phyloP scores from a whole-genome alignment of 2,888 invertebrate species.

The Emmelina monodactyla region DNA sequence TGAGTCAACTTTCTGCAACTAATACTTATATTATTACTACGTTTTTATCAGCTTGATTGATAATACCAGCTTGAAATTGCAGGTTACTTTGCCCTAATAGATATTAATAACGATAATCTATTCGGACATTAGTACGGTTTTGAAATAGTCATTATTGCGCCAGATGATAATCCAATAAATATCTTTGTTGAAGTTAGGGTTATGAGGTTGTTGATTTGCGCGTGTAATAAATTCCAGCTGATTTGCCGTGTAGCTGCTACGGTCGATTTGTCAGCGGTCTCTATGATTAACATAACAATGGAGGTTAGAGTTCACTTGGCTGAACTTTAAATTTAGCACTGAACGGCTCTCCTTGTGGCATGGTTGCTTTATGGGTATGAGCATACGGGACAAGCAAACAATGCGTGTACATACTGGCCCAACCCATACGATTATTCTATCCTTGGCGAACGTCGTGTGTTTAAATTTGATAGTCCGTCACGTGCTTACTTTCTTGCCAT shows the following conservation, averaged over 20 bases:
- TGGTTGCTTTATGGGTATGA: constrained; percentile 15
- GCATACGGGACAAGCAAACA: constrained; percentile 34
- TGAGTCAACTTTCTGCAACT: constrained; percentile 15
- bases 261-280: constrained; percentile 30
- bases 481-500: constrained; percentile 21
- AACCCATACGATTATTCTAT: constrained; percentile 42
- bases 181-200: too few species aligned
- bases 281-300: constrained; percentile 48
- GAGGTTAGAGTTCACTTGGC: constrained; percentile 46
- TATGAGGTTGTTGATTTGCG: too few species aligned
- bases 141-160: too few species aligned
- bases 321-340: constrained; percentile 42
- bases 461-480: constrained; percentile 36
- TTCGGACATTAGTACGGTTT: too few species aligned
- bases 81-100: too few species aligned
- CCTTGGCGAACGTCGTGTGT: constrained; percentile 33
- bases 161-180: too few species aligned
- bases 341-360: constrained; percentile 22
- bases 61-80: too few species aligned
- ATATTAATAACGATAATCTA: too few species aligned
- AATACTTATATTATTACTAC: too few species aligned
- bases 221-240: constrained; percentile 1
- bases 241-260: constrained; percentile 21
- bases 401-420: constrained; percentile 33
- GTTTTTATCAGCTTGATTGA: too few species aligned